Conservation (phyloP, 1,140 invertebrate genomes). For the Trichogramma pretiosum region DNA sequence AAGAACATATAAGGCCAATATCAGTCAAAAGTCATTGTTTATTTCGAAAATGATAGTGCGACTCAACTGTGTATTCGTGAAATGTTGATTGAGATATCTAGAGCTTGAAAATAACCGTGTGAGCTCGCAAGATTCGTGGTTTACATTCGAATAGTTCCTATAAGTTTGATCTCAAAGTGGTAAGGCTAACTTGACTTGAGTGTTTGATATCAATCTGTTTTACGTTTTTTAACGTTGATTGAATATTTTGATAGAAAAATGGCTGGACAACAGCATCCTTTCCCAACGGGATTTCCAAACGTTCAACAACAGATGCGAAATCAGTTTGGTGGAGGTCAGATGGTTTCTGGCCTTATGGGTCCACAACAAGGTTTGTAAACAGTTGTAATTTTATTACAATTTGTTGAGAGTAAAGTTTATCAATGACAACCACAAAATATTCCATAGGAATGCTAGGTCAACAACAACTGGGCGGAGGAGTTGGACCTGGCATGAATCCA, state of each 20-base stretch:
- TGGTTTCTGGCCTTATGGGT: constrained; percentile 47
- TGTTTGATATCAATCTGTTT: too few relatives aligned
- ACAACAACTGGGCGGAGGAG: constrained; percentile 39
- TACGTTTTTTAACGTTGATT: too few relatives aligned
- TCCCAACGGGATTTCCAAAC: constrained; percentile 49
- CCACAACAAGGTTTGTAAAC: constrained; percentile 39
- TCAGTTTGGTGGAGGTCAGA: constrained; percentile 50
- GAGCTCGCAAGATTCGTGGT: too few relatives aligned
- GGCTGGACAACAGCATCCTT: constrained; percentile 52
- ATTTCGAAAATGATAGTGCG: too few relatives aligned
- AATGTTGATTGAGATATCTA: too few relatives aligned
- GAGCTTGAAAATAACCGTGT: too few relatives aligned
- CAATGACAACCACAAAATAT: background rate
- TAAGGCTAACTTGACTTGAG: too few relatives aligned
- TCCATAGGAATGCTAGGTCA: constrained; percentile 35
- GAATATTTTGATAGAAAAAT: constrained; percentile 31
- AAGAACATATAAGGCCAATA: too few relatives aligned
- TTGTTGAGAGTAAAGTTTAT: background rate
- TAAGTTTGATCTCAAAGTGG: too few relatives aligned
- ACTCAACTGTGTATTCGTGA: too few relatives aligned
- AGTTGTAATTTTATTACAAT: background rate
- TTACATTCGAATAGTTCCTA: too few relatives aligned
- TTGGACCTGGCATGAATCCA: constrained; percentile 31
- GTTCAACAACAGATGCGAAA: constrained; percentile 48
- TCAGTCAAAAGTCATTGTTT: too few relatives aligned